Evolutionary conservation across 1,140 invertebrate species (phyloP).

Genomic region (Anagrus nilaparvatae): DNA sequence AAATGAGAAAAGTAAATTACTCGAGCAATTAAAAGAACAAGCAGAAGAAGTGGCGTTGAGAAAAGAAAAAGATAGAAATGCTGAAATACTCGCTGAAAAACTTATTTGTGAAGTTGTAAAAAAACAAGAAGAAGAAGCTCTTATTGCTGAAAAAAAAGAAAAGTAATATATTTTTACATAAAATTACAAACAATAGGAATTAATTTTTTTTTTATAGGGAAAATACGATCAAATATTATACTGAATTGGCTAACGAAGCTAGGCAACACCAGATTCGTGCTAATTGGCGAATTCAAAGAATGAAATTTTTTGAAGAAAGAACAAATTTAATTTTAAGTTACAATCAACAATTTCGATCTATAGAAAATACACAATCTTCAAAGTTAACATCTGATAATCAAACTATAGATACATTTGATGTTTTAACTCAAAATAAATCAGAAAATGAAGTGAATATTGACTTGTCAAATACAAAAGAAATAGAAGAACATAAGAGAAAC

Average conservation of each 20-base stretch:
- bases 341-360: no score
- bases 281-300: constrained; percentile 49
- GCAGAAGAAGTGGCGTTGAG: constrained; percentile 37
- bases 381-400: no score
- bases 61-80: constrained; percentile 36
- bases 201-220: constrained; percentile 25
- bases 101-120: constrained; percentile 34
- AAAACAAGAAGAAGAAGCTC: constrained; percentile 25
- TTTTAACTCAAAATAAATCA: no score
- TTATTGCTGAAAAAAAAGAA: constrained; percentile 23
- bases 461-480: neutral
- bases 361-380: no score
- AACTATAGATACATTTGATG: no score
- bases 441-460: constrained; percentile 6
- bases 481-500: neutral
- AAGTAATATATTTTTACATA: constrained; percentile 17
- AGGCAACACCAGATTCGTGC: constrained; percentile 44
- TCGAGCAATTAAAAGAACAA: constrained; percentile 38
- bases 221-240: constrained; percentile 47
- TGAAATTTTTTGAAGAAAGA: constrained; percentile 46
- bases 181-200: neutral
- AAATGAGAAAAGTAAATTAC: constrained; percentile 31
- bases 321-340: no score
- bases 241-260: constrained; percentile 44
- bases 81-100: constrained; percentile 40